These are phyloP conservation scores for Seladonia tumulorum DNA, from an alignment of 2,888 invertebrate species.

Conservation along the genomic window DNA sequence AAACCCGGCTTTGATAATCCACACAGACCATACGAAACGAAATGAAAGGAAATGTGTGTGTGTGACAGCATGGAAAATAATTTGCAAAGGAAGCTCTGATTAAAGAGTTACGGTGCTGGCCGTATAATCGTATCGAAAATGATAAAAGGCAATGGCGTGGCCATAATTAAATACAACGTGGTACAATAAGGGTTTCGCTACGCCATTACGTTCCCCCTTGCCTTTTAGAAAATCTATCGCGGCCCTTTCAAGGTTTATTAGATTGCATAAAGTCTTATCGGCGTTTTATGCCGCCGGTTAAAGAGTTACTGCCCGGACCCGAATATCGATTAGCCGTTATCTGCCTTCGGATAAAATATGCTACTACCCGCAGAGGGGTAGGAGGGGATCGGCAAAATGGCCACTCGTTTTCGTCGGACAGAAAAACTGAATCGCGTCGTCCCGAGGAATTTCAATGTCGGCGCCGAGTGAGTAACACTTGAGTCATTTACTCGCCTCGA, in stretches of 20 bases:
- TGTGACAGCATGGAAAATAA: not conserved
- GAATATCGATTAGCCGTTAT: conserved; percentile 46
- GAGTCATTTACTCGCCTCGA: not conserved
- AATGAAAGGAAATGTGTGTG: no score
- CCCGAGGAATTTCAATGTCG: not conserved
- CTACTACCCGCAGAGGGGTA: not conserved
- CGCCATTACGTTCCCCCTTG: conserved; percentile 14
- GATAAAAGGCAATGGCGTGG: not conserved
- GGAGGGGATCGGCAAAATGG: not conserved
- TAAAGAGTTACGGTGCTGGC: not conserved
- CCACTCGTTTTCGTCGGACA: not conserved
- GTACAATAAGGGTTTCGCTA: not conserved
- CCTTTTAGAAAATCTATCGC: conserved; percentile 12
- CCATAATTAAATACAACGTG: not conserved
- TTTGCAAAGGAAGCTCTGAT: not conserved
- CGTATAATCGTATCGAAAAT: not conserved
- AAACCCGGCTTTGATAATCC: no score
- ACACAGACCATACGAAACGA: no score
- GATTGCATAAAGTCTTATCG: conserved; percentile 52
- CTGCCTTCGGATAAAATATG: conserved; percentile 1
- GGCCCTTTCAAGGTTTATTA: conserved; percentile 40
- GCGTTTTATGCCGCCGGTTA: conserved; percentile 30
- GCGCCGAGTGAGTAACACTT: not conserved
- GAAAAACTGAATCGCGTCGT: not conserved
- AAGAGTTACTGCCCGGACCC: conserved; percentile 26